phyloP scores from a whole-genome alignment of 2,113 vertebrate species.

The Myiopsitta monachus region DNA sequence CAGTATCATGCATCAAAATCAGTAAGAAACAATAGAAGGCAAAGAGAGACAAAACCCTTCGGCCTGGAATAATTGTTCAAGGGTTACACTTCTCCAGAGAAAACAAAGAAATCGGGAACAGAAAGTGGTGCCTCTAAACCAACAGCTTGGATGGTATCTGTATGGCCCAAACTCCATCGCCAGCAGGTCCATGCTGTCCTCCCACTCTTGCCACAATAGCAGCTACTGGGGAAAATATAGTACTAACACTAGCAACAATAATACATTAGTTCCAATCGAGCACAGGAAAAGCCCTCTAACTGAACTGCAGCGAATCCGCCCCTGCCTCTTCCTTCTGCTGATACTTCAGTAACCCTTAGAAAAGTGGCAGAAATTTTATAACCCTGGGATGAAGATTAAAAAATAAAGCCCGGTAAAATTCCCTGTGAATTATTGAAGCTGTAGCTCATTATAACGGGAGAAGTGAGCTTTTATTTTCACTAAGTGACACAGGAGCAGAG shows the following conservation, averaged over 20 bases:
- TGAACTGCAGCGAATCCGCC: neutral
- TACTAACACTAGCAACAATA: neutral
- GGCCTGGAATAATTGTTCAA: neutral
- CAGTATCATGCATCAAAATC: conserved; percentile 51
- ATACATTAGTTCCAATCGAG: neutral
- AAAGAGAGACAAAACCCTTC: neutral
- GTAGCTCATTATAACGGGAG: conserved; percentile 54
- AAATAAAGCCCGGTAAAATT: conserved; percentile 28
- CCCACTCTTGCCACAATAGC: neutral
- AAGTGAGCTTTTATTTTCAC: conserved; percentile 51
- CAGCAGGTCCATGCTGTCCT: neutral
- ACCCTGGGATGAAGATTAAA: neutral
- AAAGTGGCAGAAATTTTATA: neutral
- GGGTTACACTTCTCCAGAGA: neutral
- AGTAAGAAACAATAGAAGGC: neutral
- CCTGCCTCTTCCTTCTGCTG: neutral
- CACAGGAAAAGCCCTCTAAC: neutral
- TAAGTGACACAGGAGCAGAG: conserved; percentile 39
- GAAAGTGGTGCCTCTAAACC: neutral
- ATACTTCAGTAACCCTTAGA: neutral
- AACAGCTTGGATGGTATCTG: neutral
- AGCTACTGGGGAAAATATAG: neutral
- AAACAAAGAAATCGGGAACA: neutral
- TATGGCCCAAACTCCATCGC: neutral
- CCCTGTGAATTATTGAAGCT: conserved; percentile 59